Evolutionary conservation across 2,888 invertebrate genomes (phyloP).

Genomic region (Schizaphis graminum): DNA sequence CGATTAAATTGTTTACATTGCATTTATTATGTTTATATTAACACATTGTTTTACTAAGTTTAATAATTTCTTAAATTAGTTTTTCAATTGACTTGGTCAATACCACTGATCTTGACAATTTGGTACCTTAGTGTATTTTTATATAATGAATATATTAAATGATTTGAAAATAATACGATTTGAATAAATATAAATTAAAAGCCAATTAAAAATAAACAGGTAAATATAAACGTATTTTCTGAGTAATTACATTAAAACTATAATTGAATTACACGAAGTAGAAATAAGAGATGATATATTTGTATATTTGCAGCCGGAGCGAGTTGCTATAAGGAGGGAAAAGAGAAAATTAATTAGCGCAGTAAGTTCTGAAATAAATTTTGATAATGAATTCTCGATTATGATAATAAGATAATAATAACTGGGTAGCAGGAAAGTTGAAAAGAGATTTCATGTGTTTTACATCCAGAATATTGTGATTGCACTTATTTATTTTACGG

Average conservation of each 20-base stretch:
- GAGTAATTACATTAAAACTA: neutral
- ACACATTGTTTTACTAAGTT: too few species aligned
- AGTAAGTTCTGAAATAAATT: neutral
- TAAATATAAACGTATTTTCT: too few species aligned
- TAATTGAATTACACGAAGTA: neutral
- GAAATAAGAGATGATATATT: neutral
- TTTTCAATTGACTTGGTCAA: too few species aligned
- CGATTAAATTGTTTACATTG: too few species aligned
- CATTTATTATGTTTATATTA: too few species aligned
- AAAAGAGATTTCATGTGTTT: neutral
- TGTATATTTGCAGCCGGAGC: too few species aligned
- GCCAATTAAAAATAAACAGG: neutral
- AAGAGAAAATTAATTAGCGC: neutral
- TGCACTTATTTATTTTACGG: neutral
- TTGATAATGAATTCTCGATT: neutral
- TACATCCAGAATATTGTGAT: neutral
- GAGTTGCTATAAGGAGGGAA: neutral
- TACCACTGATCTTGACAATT: too few species aligned
- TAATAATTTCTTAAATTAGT: too few species aligned
- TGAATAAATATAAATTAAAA: neutral
- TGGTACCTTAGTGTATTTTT: neutral
- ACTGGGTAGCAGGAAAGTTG: too few species aligned
- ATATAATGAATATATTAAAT: neutral
- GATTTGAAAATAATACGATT: neutral
- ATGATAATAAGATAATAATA: neutral